Percentiles rank a stretch among this genome's conserved stretches.
phyloP scores from a whole-genome alignment of 2,888 invertebrate genomes.

The Plebejus melissa region DNA sequence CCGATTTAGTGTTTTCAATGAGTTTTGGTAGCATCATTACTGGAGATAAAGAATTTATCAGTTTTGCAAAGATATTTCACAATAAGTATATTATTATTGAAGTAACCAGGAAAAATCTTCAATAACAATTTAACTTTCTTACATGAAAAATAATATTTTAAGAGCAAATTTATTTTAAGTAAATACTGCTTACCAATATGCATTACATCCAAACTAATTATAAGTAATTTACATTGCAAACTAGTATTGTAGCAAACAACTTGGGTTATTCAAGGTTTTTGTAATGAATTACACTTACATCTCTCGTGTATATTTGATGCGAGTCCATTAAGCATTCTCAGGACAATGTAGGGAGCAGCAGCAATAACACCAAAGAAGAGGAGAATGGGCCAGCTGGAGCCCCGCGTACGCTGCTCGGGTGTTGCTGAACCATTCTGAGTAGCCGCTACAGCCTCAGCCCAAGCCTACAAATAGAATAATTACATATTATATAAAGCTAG shows the following conservation, averaged over 20 bases:
- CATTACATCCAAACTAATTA: not conserved
- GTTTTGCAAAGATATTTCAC: not conserved
- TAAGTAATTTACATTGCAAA: not conserved
- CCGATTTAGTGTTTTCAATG: not conserved
- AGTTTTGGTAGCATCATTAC: not conserved
- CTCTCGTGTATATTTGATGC: constrained; percentile 76
- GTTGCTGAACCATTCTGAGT: constrained; percentile 55
- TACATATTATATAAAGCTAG: not conserved
- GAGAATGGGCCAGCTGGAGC: constrained; percentile 91
- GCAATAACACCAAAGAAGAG: constrained; percentile 93
- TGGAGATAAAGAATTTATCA: not conserved
- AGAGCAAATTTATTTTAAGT: too few relatives aligned
- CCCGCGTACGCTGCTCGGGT: constrained; percentile 55
- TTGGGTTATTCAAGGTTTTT: not conserved
- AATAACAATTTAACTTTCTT: too few relatives aligned
- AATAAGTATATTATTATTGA: not conserved
- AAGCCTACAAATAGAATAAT: constrained; percentile 51
- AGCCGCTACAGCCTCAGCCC: constrained; percentile 72
- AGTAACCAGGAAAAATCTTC: too few relatives aligned
- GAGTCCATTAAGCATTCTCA: constrained; percentile 85
- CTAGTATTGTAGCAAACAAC: not conserved
- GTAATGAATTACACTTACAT: constrained; percentile 64
- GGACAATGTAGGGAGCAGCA: constrained; percentile 94
- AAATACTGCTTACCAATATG: not conserved
- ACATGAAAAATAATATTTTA: too few relatives aligned